Evolutionary conservation across 2,797 vertebrate species (phyloP).

Genomic region (Bovichtus variegatus): DNA sequence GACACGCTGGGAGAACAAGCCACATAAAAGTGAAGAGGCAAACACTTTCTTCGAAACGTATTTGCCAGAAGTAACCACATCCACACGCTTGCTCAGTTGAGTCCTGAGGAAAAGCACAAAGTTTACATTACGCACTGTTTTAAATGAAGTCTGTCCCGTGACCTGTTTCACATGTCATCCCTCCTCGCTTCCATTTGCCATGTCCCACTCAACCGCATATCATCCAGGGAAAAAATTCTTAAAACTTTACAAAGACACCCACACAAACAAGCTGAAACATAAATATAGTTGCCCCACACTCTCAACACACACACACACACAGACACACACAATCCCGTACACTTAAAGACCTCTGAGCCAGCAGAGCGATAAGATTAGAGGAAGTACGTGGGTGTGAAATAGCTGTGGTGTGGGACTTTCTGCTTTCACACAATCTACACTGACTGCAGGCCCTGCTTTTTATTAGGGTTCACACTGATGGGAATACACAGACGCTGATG

Average conservation of each 20-base stretch:
- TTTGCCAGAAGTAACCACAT: conserved; percentile 43
- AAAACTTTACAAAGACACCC: conserved; percentile 46
- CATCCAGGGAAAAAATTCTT: conserved; percentile 13
- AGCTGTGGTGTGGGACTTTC: conserved; percentile 79
- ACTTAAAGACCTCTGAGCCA: conserved; percentile 69
- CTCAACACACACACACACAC: conserved; percentile 22
- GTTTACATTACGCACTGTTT: conserved; percentile 17
- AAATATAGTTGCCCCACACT: conserved; percentile 55
- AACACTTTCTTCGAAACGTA: conserved; percentile 38
- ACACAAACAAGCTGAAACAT: conserved; percentile 57
- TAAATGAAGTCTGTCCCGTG: conserved; percentile 29
- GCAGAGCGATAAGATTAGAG: conserved; percentile 80
- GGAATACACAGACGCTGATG: conserved; percentile 69
- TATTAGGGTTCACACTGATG: conserved; percentile 76
- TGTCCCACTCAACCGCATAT: conserved; percentile 8
- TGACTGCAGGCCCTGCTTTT: conserved; percentile 77
- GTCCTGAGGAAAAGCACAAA: conserved; percentile 12
- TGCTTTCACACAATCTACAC: conserved; percentile 75
- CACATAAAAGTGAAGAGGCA: conserved; percentile 42
- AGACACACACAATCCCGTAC: conserved; percentile 15
- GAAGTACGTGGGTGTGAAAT: conserved; percentile 85
- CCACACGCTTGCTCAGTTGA: conserved; percentile 18
- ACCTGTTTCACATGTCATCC: conserved; percentile 25
- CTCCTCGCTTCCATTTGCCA: conserved; percentile 18
- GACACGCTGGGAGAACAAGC: conserved; percentile 53